Conservation (phyloP, 1,140 invertebrate genomes). For the Lerema accius region DNA sequence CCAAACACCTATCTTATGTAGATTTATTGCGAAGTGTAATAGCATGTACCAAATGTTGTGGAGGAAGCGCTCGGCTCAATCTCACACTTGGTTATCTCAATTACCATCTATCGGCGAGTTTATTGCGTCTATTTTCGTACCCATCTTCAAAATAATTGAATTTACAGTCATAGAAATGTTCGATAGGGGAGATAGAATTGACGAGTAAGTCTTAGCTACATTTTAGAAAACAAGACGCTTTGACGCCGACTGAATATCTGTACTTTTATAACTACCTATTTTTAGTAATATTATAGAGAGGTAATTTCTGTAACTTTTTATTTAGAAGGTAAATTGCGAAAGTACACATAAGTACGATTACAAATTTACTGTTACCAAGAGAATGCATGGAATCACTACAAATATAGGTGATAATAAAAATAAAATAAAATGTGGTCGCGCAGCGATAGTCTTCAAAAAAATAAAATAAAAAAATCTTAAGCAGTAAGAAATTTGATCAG, state of each 20-base stretch:
- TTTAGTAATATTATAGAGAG: too few relatives aligned
- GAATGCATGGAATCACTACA: too few relatives aligned
- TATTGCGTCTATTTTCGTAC: slow-evolving; percentile 29
- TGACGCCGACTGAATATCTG: neutral
- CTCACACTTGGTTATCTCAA: slow-evolving; percentile 32
- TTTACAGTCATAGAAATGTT: slow-evolving; percentile 2
- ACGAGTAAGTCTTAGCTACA: neutral
- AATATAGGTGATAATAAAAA: too few relatives aligned
- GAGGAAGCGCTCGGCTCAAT: slow-evolving; percentile 29
- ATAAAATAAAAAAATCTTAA: too few relatives aligned
- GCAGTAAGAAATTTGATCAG: too few relatives aligned
- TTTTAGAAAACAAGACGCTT: neutral
- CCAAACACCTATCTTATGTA: slow-evolving; percentile 35
- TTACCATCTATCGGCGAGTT: slow-evolving; percentile 30
- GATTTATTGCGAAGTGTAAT: slow-evolving; percentile 33
- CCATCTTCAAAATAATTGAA: slow-evolving; percentile 23
- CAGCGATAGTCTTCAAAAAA: too few relatives aligned
- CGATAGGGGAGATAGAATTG: neutral
- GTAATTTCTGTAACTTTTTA: too few relatives aligned
- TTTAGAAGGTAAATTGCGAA: too few relatives aligned
- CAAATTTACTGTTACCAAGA: too few relatives aligned
- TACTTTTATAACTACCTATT: too few relatives aligned
- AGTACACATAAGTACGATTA: too few relatives aligned
- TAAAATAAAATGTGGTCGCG: too few relatives aligned
- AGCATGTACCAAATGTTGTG: slow-evolving; percentile 31